Evolutionary conservation across 2,113 vertebrate species (phyloP), one percentile per base, ranked within the genome.

Genomic region (Callipepla californica): DNA sequence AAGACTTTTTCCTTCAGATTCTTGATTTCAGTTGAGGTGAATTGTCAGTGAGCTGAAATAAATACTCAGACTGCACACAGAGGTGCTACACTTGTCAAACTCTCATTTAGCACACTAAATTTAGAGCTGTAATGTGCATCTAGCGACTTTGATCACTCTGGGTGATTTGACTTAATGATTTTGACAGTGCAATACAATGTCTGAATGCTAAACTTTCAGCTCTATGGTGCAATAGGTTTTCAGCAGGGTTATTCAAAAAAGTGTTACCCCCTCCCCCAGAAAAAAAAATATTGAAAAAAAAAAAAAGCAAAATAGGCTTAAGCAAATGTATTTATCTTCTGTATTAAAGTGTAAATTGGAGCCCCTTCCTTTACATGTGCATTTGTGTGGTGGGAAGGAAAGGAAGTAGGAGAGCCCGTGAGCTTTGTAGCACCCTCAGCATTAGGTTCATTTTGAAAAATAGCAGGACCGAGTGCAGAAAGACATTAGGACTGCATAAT

Each of bases 181-280:
- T 89, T 81, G 66, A 21, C 14, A 72, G 8, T 30, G 22, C 21
- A 25, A 1, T 55, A 9, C 57, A 44, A 45, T 36, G 21, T 42
- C 63, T 80, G 0, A 1, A 7, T 66, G 34, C 36, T 73, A 38
- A 92, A 85, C 72, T 34, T 34, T 4, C 80, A 26, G 47, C 32
- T 50, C 21, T 69, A 20, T 28, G 19, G 8, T 51, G 19, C 20
- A 12, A n/a, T 63, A 50, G 28, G 2, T 38, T 53, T 75, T 84
- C 59, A 21, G 6, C 61, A 73, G 26, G 11, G 25, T 72, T 72
- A 15, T 44, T 57, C 25, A 63, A 1, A 44, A 53, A 53, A 72
- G 16, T 55, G 51, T 17, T 53, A 53, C 23, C 0, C 1, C 4
- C 5, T 23, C 6, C 7, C 9, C 2, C 1, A 1, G 28, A 79